These are phyloP conservation scores for Festucalex cinctus DNA, from an alignment of 2,113 vertebrate genomes.

Conservation along the genomic window DNA sequence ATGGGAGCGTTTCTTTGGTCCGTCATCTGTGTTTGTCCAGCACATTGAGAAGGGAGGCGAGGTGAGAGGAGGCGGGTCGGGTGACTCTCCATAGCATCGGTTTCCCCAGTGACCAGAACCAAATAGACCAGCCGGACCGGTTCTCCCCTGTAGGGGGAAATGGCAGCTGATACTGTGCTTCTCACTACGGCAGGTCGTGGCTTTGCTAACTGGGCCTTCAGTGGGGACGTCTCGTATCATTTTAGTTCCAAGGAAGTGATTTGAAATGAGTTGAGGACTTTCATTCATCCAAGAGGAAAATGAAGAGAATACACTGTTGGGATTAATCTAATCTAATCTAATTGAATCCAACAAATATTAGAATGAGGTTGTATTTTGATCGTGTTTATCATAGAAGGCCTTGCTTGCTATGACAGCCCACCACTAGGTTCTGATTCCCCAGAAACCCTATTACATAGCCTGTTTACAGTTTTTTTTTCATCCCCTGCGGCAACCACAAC, in stretches of 20 bases:
- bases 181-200: background rate
- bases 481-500: too few relatives aligned
- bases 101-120: slow-evolving; percentile 29
- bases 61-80: background rate
- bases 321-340: too few relatives aligned
- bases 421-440: slow-evolving; percentile 18
- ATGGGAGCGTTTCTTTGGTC: slow-evolving; percentile 22
- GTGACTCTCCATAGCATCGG: slow-evolving; percentile 11
- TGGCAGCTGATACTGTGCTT: slow-evolving; percentile 15
- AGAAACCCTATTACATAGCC: slow-evolving; percentile 7
- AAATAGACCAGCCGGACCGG: slow-evolving; percentile 23
- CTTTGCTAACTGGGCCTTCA: background rate
- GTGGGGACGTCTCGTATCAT: too few relatives aligned
- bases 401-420: background rate
- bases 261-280: too few relatives aligned
- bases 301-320: too few relatives aligned
- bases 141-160: slow-evolving; percentile 8
- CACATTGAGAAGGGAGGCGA: background rate
- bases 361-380: too few relatives aligned
- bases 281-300: too few relatives aligned
- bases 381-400: background rate
- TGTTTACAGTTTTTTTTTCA: too few relatives aligned
- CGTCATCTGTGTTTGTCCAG: slow-evolving; percentile 32
- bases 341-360: too few relatives aligned
- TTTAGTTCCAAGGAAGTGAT: too few relatives aligned